A percentile compares a stretch with the other conserved stretches of the same genome.
phyloP scores from a whole-genome alignment of 2,888 invertebrate genomes.

The Caenorhabditis virilis region DNA sequence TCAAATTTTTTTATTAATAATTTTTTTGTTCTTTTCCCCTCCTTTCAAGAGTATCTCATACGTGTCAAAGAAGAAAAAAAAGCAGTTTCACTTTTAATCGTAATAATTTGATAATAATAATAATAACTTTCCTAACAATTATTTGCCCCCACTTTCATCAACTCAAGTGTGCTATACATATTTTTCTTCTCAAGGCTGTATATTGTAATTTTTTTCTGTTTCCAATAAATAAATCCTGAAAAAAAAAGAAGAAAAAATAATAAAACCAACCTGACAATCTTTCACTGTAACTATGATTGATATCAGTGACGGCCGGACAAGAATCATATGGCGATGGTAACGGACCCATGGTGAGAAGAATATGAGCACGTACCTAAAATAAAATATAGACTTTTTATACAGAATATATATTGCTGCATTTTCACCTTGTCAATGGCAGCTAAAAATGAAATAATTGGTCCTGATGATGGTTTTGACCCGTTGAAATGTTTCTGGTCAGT shows the following conservation, averaged over 20 bases:
- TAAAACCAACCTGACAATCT: conserved; percentile 17
- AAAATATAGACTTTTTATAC: background rate
- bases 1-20: background rate
- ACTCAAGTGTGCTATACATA: conserved; percentile 4
- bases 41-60: conserved; percentile 15
- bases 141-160: background rate
- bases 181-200: conserved; percentile 8
- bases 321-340: conserved; percentile 59
- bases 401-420: background rate
- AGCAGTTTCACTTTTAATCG: too few species aligned
- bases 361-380: conserved; percentile 51
- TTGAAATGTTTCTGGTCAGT: conserved; percentile 53
- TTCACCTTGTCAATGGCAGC: conserved; percentile 30
- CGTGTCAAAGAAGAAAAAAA: too few species aligned
- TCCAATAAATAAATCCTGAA: too few species aligned
- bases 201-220: too few species aligned
- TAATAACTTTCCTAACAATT: background rate
- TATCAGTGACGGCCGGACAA: conserved; percentile 21
- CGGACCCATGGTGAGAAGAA: conserved; percentile 56
- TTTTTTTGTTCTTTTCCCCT: conserved; percentile 3
- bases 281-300: conserved; percentile 23
- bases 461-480: conserved; percentile 9
- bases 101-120: too few species aligned
- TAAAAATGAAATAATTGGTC: conserved; percentile 23
- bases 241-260: background rate